Evolutionary conservation across 2,797 vertebrate species (phyloP), one percentile per base, ranked within the genome.

Genomic region (Rousettus madagascariensis): DNA sequence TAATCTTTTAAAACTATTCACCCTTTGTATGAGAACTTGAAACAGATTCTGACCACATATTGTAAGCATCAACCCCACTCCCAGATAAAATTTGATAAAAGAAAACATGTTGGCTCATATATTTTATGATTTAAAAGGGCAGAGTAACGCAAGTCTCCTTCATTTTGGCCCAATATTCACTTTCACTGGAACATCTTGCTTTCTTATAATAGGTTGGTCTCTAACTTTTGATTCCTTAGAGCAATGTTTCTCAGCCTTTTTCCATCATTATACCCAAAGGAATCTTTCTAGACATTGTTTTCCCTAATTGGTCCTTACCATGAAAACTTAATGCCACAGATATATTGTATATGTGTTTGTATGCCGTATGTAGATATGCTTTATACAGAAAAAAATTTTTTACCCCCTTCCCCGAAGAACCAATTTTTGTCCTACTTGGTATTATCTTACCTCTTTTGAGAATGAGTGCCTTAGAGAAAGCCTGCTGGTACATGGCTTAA

Each of bases 1-100:
- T 87, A 68, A 79, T 93, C 83, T 94, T 96, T 82, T 66, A 57
- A 96, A 95, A 95, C 20, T 20, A n/a, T 28, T 88, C 55, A 75
- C 72, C 46, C 41, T 95, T 90, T 87, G 24, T 59, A 36, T 87
- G 57, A 93, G 90, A 33, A 49, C 86, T 92, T 91, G 63, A 94
- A 95, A 83, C 46, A 88, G 93, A 92, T 51, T 79, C 49, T 46
- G 15, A 6, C 66, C 59, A 38, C 28, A 4, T 93, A 43, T 74
- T 59, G 1, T n/a, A 66, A 74, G 26, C 53, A 71, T 85, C 51
- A 57, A 66, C 66, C 33, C 75, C 43, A 86, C 19, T 46, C 61
- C 8, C 84, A 95, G 63, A 93, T 92, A 36, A 38, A 38, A 72
- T 78, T 28, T 38, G 59, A 82, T 69, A 72, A 49, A 87, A 72